These are phyloP conservation scores for Trichogramma evanescens DNA, from an alignment of 2,888 invertebrate genomes.

Conservation along the genomic window DNA sequence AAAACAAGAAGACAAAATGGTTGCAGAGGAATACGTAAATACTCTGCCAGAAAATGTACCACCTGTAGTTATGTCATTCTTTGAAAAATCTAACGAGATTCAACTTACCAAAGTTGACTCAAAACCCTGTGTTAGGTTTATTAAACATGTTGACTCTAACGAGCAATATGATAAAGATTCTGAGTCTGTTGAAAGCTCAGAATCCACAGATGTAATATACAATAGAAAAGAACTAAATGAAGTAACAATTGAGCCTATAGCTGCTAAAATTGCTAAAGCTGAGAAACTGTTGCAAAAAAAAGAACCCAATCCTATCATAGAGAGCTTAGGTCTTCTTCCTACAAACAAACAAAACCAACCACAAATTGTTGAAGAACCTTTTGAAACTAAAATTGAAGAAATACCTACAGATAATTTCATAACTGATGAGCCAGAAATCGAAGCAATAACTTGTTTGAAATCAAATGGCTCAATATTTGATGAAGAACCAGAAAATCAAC, in stretches of 20 bases:
- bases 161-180: neutral
- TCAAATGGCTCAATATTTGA: conserved; percentile 5
- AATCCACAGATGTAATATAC: too few relatives aligned
- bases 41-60: neutral
- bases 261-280: conserved; percentile 2
- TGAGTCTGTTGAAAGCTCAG: neutral
- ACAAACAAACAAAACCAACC: too few relatives aligned
- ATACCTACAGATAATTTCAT: neutral
- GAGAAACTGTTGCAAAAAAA: conserved; percentile 9
- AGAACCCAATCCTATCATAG: neutral
- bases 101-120: conserved; percentile 14
- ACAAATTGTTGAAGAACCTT: neutral
- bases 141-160: conserved; percentile 1
- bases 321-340: too few relatives aligned
- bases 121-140: conserved; percentile 5
- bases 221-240: conserved; percentile 7
- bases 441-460: neutral
- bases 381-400: neutral
- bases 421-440: neutral
- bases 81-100: conserved; percentile 18
- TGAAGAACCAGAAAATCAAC: conserved; percentile 1
- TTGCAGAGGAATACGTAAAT: neutral
- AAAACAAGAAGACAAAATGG: neutral
- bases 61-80: conserved; percentile 4
- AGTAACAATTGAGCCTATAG: conserved; percentile 15